Evolutionary conservation across 2,113 vertebrate genomes (phyloP).

Genomic region (Limnothrissa miodon): DNA sequence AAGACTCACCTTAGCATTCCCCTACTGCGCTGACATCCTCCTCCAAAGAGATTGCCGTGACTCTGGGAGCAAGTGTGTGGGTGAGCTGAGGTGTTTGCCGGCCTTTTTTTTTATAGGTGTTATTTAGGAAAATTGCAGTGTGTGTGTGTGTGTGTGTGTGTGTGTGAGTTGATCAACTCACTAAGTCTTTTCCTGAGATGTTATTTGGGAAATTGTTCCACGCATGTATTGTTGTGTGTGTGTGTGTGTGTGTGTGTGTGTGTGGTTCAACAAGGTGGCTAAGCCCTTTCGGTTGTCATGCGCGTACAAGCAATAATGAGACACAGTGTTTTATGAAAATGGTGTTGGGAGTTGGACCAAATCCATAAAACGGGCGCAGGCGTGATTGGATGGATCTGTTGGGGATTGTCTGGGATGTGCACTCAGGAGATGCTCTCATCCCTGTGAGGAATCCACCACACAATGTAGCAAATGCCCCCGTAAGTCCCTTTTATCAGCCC

Average conservation of each 20-base stretch:
- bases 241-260: conserved; percentile 9
- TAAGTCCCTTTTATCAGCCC: neutral
- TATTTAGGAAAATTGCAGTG: no score
- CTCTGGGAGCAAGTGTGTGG: neutral
- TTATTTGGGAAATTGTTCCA: neutral
- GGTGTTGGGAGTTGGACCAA: neutral
- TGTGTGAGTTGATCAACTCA: neutral
- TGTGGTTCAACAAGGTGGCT: neutral
- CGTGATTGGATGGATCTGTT: conserved; percentile 10
- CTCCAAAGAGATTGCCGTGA: neutral
- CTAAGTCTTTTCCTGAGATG: neutral
- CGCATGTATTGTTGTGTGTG: neutral
- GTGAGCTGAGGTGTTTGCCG: neutral
- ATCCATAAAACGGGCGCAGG: neutral
- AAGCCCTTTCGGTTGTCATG: neutral
- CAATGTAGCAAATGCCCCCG: neutral
- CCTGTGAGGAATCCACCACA: neutral
- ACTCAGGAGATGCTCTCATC: neutral
- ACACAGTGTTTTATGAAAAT: conserved; percentile 1
- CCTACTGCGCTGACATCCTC: neutral
- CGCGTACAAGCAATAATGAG: neutral
- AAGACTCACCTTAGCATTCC: neutral
- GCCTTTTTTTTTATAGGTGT: no score
- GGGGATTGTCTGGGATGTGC: neutral
- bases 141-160: conserved; percentile 1